phyloP scores from a whole-genome alignment of 92 coral and sea anemone genomes.

The Phenganax marumi region DNA sequence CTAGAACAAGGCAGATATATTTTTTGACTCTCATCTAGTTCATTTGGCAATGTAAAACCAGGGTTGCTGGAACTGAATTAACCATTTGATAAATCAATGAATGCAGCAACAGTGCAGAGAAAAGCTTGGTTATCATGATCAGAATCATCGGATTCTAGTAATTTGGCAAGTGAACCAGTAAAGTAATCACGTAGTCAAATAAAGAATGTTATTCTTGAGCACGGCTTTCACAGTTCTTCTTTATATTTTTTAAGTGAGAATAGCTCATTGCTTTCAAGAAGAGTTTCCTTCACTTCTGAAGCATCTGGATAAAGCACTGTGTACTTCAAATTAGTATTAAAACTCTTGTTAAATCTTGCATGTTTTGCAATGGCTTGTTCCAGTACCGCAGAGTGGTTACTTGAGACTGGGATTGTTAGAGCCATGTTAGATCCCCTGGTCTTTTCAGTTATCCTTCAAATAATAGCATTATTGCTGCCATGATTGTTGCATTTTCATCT shows the following conservation, averaged over 20 bases:
- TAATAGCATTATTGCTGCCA: no score
- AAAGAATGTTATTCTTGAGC: conserved; percentile 38
- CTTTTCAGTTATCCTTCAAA: no score
- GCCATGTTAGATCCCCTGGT: no score
- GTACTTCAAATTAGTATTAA: background rate
- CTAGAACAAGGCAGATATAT: no score
- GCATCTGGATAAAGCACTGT: conserved; percentile 29
- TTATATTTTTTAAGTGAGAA: conserved; percentile 45
- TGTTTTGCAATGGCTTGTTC: conserved; percentile 16
- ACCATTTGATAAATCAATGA: no score
- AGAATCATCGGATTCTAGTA: conserved; percentile 27
- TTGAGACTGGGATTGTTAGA: conserved; percentile 1
- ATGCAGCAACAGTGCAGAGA: no score
- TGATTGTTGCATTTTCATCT: no score
- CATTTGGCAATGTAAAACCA: no score
- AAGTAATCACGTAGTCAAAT: conserved; percentile 28
- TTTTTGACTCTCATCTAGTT: no score
- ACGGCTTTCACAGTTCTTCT: conserved; percentile 37
- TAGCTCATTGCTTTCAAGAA: conserved; percentile 16
- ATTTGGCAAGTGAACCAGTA: conserved; percentile 3
- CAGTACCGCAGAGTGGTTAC: background rate
- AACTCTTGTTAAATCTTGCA: conserved; percentile 1
- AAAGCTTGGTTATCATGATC: conserved; percentile 14
- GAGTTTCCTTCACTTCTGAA: conserved; percentile 19
- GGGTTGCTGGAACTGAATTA: no score